Evolutionary conservation across 2,113 vertebrate genomes (phyloP).

Genomic region (Pyxicephalus adspersus): DNA sequence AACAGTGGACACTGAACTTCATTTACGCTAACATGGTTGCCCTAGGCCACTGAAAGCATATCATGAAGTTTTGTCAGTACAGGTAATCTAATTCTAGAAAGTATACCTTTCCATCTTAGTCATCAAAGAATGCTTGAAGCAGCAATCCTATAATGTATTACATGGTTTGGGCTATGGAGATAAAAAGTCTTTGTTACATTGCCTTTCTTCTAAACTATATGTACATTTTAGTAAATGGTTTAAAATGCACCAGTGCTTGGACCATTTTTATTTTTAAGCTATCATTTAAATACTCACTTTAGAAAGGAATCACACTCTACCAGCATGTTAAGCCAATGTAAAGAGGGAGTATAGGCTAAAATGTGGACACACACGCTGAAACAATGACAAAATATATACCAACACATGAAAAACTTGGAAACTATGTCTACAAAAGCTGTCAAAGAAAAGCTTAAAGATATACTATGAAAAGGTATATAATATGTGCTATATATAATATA

Average conservation of each 20-base stretch:
- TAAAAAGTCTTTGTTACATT: constrained; percentile 35
- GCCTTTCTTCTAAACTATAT: constrained; percentile 24
- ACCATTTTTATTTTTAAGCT: not conserved
- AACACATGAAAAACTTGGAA: too few relatives aligned
- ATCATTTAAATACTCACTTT: constrained; percentile 5
- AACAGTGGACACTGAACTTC: constrained; percentile 41
- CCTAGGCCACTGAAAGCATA: constrained; percentile 26
- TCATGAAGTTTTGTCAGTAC: constrained; percentile 37
- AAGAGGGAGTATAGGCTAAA: not conserved
- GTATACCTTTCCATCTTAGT: constrained; percentile 38
- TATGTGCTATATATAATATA: too few relatives aligned
- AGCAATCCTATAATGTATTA: constrained; percentile 24
- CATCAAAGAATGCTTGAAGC: constrained; percentile 29
- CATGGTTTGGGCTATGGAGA: constrained; percentile 30
- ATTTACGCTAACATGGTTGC: constrained; percentile 25
- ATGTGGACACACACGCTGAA: too few relatives aligned
- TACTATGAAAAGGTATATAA: too few relatives aligned
- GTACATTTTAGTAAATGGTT: not conserved
- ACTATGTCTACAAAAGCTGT: too few relatives aligned
- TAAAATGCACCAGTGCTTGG: not conserved
- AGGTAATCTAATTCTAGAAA: constrained; percentile 41
- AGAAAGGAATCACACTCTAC: not conserved
- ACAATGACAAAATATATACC: too few relatives aligned
- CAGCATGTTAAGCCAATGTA: not conserved
- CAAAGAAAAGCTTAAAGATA: too few relatives aligned